These are phyloP conservation scores for Eremophila alpestris DNA, from an alignment of 2,797 vertebrate species.

Conservation along the genomic window DNA sequence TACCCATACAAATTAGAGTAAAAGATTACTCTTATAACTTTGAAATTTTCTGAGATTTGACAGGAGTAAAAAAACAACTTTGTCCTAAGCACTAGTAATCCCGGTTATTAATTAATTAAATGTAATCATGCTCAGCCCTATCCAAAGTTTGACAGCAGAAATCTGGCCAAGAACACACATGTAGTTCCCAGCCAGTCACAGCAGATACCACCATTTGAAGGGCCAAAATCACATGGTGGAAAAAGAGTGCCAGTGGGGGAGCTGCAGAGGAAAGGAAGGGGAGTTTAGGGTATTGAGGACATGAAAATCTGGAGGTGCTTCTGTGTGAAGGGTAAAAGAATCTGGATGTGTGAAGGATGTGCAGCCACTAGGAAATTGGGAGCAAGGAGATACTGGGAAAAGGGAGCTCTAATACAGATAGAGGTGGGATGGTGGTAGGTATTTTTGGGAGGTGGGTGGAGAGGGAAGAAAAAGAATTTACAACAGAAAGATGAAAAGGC, in stretches of 20 bases:
- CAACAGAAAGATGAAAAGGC: background rate
- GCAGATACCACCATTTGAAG: background rate
- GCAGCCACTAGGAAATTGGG: background rate
- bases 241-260: background rate
- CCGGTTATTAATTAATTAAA: background rate
- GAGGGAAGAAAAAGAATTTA: background rate
- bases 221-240: accelerated
- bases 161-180: background rate
- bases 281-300: background rate
- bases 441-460: background rate
- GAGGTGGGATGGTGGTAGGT: background rate
- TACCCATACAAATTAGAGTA: background rate
- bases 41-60: background rate
- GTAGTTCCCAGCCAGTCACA: background rate
- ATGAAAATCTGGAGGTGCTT: background rate
- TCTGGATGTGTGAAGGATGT: background rate
- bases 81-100: background rate
- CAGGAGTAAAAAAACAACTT: background rate
- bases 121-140: background rate
- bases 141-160: background rate
- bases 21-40: background rate
- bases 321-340: background rate
- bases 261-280: background rate
- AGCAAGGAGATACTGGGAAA: background rate
- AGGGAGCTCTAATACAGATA: background rate